phyloP scores from a whole-genome alignment of 1,140 invertebrate species.

The Grapholita molesta region DNA sequence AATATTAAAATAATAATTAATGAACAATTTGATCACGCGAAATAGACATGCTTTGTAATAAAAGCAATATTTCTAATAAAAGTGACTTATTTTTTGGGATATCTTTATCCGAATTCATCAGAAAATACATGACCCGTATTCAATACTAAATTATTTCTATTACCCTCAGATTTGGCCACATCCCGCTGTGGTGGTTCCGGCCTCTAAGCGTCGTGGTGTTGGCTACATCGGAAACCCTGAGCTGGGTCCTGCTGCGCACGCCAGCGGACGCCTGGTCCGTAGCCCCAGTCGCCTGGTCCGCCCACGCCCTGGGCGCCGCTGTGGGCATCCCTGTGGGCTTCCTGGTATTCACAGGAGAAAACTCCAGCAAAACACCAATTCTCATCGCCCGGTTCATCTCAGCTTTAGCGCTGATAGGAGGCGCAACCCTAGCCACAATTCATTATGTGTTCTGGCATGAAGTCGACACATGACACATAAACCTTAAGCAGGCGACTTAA shows the following conservation, averaged over 20 bases:
- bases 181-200: constrained; percentile 67
- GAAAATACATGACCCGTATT: no score
- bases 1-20: no score
- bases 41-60: no score
- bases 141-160: not conserved
- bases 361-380: constrained; percentile 36
- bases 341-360: constrained; percentile 81
- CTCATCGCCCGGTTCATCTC: constrained; percentile 40
- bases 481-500: not conserved
- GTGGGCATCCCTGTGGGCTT: constrained; percentile 90
- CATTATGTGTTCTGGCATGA: constrained; percentile 36
- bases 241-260: constrained; percentile 69
- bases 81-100: no score
- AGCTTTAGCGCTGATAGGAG: constrained; percentile 25
- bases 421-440: constrained; percentile 22
- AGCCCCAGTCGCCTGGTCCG: constrained; percentile 84
- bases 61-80: no score
- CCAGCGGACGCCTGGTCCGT: constrained; percentile 67
- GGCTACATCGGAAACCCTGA: constrained; percentile 47
- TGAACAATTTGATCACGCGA: no score
- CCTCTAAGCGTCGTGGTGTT: constrained; percentile 80
- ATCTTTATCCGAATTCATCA: no score
- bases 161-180: constrained; percentile 51
- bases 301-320: constrained; percentile 88
- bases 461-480: constrained; percentile 22